Conservation (phyloP, 2,113 vertebrate genomes). For the Odocoileus hemionus region DNA sequence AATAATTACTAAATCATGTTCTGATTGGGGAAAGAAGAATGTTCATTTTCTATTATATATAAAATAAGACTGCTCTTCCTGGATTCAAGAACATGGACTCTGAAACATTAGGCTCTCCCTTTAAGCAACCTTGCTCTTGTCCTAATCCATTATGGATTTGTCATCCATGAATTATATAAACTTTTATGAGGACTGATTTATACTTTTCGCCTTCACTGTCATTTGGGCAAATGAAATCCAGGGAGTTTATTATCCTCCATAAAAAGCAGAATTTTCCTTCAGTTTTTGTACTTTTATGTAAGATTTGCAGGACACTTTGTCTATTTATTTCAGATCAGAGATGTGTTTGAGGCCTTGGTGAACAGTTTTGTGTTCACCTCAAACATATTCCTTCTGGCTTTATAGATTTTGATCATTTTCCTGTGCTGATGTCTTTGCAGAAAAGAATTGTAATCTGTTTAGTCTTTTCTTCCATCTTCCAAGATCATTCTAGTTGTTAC, state of each 20-base stretch:
- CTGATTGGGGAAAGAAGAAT: neutral
- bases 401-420: constrained; percentile 1
- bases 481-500: neutral
- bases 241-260: neutral
- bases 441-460: neutral
- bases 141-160: neutral
- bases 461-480: neutral
- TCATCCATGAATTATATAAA: neutral
- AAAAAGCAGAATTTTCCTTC: neutral
- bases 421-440: neutral
- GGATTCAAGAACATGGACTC: neutral
- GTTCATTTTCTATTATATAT: neutral
- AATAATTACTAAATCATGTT: neutral
- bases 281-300: neutral
- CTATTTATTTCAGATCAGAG: constrained; percentile 17
- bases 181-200: constrained; percentile 8
- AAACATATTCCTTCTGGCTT: neutral
- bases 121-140: neutral
- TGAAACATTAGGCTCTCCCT: neutral
- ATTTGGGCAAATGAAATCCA: constrained; percentile 9
- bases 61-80: neutral
- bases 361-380: neutral
- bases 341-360: neutral
- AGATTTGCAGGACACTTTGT: neutral
- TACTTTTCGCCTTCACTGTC: neutral